Evolutionary conservation across 1,140 invertebrate genomes (phyloP), one percentile per base, ranked within the genome.

Genomic region (Lepeophtheirus salmonis): DNA sequence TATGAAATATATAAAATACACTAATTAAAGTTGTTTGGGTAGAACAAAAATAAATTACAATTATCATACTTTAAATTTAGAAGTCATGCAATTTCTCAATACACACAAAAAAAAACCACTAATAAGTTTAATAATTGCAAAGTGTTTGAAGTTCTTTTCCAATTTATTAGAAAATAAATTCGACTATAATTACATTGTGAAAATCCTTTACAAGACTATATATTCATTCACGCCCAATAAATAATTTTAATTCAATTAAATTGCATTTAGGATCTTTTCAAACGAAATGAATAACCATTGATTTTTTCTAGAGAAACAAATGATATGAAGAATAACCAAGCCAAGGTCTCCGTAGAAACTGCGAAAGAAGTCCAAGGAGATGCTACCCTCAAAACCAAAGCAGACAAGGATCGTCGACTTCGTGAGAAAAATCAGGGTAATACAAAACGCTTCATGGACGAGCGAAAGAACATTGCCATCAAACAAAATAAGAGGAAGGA

Each of bases 371-470:
- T 97, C 1, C 79, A 83, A 67, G 89, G 84, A 70, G 95, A 99
- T 70, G 97, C 97, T 72, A 92, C 88, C 0, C 75, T 99, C 21
- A 89, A 94, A 71, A 97, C 92, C 50, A 94, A 97, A 67, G 89
- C 89, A 18, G 95, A 98, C 68, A 88, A 92, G 67, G 96, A 99
- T 67, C 78, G 91, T 63, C 78, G 85, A 24, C 72, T 91, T 17
- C 78, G 90, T 62, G 95, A 99, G 72, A 89, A 97, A 67, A 95
- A 97, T 68, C 90, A 97, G 67, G 97, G 97, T 69, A 98, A 98
- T 70, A 94, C 91, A 16, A 98, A 98, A 72, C 89, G 92, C 67
- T 99, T 99, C 68, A 85, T 97, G 76, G 95, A 99, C 67, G 94
- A 99, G 71, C 78, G 90, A 54, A 96, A 88, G 68, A 72, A 76